Evolutionary conservation across 2,797 vertebrate genomes (phyloP), one percentile per base, ranked within the genome.

Genomic region (Chaunax sp.): DNA sequence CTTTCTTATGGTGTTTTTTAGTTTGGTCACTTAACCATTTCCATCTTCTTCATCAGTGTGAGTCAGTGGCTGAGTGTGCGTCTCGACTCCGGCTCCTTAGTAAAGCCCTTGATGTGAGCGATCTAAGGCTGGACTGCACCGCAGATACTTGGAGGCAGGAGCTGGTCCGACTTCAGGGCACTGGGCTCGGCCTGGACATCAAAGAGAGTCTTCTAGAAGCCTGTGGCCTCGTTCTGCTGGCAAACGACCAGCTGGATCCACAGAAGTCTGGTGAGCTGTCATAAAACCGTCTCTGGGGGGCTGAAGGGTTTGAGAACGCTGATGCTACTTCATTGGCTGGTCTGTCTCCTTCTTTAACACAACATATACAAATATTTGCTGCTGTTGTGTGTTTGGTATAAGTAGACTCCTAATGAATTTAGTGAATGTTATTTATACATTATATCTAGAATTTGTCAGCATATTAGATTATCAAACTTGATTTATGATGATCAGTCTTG

Each of bases 191-290:
- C 12, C 90, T 93, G 78, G 93, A 94, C 38, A 81, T 94, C 33
- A 99, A 97, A 86, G 94, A 94, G 82, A 93, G 89, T 11, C 81
- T 99, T 45, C 90, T 99, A n/a, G 93, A 95, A 76, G 93, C 94
- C 60, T 95, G 93, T 90, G 95, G 94, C 44, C 88, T 97, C 2
- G 82, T 98, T 47, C 89, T 95, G 71, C 92, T 94, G 79, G 96
- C 96, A 11, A 99, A 95, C 87, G 92, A 94, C 85, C 90, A 95
- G 67, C 77, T 95, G 56, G 95, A 97, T 76, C 92, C 94, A 45
- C 86, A 94, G 47, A 89, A 79, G 61, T 90, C 94, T 12, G 96
- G 98, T 99, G 92, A 85, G 87, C 1, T 30, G 5, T 30, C 5
- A 6, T 5, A 30, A 9, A 30, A 30, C 28, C 28, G 28, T 5